Percentiles rank a stretch among this genome's conserved stretches.
Conservation (phyloP, 2,888 invertebrate genomes). For the Eulithis testata region DNA sequence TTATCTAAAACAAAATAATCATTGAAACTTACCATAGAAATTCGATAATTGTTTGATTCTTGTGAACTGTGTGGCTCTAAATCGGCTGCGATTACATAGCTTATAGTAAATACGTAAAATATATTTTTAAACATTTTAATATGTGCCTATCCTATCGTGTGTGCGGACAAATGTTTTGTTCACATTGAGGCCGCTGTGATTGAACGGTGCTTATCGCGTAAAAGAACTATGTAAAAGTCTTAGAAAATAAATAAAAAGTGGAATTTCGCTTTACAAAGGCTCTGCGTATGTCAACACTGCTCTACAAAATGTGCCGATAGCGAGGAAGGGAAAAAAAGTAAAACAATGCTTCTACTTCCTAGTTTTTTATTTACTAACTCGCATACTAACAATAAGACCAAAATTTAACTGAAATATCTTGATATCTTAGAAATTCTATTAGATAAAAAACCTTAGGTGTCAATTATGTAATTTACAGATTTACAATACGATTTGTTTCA, state of each 20-base stretch:
- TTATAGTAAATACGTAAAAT: background rate
- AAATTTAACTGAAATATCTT: constrained; percentile 22
- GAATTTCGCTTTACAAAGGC: constrained; percentile 15
- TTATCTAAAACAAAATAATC: background rate
- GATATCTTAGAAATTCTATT: too few species aligned
- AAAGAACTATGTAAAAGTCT: background rate
- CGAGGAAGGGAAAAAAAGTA: constrained; percentile 39
- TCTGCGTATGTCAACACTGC: constrained; percentile 10
- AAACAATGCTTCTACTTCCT: constrained; percentile 45
- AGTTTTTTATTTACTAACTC: constrained; percentile 55
- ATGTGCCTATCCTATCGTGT: background rate
- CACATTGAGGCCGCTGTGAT: constrained; percentile 3
- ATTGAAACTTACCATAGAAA: constrained; percentile 64
- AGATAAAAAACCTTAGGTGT: background rate
- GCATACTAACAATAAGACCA: constrained; percentile 40
- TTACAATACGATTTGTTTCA: background rate
- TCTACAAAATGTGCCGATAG: background rate
- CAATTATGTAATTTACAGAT: background rate
- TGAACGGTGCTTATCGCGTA: constrained; percentile 11
- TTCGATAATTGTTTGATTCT: constrained; percentile 51
- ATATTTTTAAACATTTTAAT: constrained; percentile 15
- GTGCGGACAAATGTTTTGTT: constrained; percentile 6
- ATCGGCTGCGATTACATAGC: background rate
- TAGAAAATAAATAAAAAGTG: constrained; percentile 3
- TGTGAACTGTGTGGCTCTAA: constrained; percentile 9